Conservation (phyloP, 2,797 vertebrate genomes). For the Squalus acanthias region DNA sequence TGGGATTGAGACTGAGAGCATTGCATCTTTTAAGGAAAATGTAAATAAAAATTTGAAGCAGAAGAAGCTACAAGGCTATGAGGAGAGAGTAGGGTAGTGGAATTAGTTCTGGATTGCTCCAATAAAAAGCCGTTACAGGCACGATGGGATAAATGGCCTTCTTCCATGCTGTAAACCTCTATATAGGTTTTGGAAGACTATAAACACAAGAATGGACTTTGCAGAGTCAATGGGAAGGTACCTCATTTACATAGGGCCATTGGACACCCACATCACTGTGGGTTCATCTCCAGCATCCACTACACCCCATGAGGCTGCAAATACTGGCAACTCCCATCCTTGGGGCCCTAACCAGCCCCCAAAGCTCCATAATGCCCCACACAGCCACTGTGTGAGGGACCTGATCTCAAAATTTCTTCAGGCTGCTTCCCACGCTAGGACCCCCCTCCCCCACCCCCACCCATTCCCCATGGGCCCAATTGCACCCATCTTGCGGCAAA, state of each 20-base stretch:
- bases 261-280: neutral
- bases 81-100: neutral
- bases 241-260: neutral
- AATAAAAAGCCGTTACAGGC: neutral
- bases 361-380: neutral
- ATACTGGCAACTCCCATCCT: neutral
- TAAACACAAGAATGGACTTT: neutral
- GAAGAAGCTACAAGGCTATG: neutral
- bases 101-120: neutral
- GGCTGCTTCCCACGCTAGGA: neutral
- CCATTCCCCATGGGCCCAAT: neutral
- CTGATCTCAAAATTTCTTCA: neutral
- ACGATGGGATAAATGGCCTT: neutral
- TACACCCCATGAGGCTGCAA: neutral
- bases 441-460: neutral
- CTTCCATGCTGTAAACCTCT: neutral
- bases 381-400: too few relatives aligned
- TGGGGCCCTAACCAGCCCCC: neutral
- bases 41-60: slow-evolving; percentile 28
- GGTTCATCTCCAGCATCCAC: neutral
- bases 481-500: neutral
- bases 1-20: neutral
- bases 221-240: neutral
- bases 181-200: neutral
- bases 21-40: neutral